Evolutionary conservation across 2,888 invertebrate species (phyloP).

Genomic region (Tholera decimalis): DNA sequence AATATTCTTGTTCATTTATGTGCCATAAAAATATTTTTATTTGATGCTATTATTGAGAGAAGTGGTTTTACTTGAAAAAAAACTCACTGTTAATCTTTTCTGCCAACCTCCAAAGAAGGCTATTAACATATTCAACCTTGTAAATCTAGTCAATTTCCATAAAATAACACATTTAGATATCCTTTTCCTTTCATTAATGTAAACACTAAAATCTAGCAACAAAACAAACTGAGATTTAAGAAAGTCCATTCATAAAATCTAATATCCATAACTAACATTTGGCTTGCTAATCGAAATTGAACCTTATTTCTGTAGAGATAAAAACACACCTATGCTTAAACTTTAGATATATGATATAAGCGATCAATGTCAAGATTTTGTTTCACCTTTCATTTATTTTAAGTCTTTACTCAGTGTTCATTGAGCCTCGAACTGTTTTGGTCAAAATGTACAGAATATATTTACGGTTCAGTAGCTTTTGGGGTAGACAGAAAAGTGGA

Average conservation of each 20-base stretch:
- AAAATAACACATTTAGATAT: neutral
- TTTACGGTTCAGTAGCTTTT: conserved; percentile 15
- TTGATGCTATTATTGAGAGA: neutral
- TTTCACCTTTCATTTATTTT: conserved; percentile 63
- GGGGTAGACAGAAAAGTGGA: conserved; percentile 10
- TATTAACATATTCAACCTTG: conserved; percentile 16
- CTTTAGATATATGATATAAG: conserved; percentile 53
- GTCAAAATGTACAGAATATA: conserved; percentile 41
- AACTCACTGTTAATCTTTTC: neutral
- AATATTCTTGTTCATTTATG: neutral
- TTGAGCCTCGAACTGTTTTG: conserved; percentile 29
- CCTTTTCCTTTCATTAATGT: conserved; percentile 35
- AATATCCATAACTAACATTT: conserved; percentile 25
- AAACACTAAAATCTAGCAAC: conserved; percentile 19
- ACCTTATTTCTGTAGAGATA: conserved; percentile 10
- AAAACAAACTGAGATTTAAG: conserved; percentile 36
- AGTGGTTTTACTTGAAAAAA: conserved; percentile 25
- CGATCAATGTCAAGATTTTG: conserved; percentile 54
- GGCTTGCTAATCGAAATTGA: conserved; percentile 21
- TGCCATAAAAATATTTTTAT: conserved; percentile 8
- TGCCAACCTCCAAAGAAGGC: neutral
- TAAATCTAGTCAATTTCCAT: neutral
- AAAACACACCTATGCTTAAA: conserved; percentile 35
- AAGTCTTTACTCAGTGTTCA: conserved; percentile 39
- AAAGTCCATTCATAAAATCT: conserved; percentile 51